These are phyloP conservation scores for Philotrypesis tridentata DNA, from an alignment of 1,140 invertebrate species.

Conservation along the genomic window DNA sequence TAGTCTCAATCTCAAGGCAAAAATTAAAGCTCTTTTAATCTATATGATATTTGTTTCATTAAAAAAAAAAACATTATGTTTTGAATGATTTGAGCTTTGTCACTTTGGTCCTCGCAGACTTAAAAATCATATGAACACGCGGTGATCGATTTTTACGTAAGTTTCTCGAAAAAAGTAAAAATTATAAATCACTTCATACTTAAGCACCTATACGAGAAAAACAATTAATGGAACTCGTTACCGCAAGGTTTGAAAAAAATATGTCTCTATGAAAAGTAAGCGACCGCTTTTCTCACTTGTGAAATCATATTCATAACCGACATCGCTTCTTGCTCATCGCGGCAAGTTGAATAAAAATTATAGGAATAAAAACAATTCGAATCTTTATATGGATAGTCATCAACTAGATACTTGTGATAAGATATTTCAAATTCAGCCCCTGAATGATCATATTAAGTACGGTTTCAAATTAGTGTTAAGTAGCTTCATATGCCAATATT, in stretches of 20 bases:
- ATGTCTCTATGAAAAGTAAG: not conserved
- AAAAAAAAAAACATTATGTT: constrained; percentile 2
- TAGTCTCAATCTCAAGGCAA: not conserved
- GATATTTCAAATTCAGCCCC: constrained; percentile 11
- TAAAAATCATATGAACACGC: constrained; percentile 47
- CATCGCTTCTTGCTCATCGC: constrained; percentile 33
- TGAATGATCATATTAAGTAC: not conserved
- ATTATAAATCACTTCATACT: constrained; percentile 33
- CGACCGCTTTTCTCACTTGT: not conserved
- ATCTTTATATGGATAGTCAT: constrained; percentile 19
- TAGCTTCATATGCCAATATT: not conserved
- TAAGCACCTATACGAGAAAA: constrained; percentile 19
- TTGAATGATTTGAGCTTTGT: constrained; percentile 36
- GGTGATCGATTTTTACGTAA: constrained; percentile 33
- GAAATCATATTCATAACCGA: constrained; percentile 34
- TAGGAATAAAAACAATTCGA: constrained; percentile 7
- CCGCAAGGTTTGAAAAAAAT: not conserved
- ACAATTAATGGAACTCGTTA: constrained; percentile 20
- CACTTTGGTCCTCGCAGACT: constrained; percentile 49
- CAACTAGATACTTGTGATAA: constrained; percentile 24
- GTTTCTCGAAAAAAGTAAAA: constrained; percentile 22
- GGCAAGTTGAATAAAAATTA: constrained; percentile 35
- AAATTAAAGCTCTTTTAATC: not conserved
- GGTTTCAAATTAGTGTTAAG: not conserved
- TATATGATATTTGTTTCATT: not conserved